Percentiles rank a stretch among this genome's conserved stretches.
These are phyloP conservation scores for Avahi laniger DNA, from an alignment of 2,797 vertebrate genomes.

Conservation along the genomic window DNA sequence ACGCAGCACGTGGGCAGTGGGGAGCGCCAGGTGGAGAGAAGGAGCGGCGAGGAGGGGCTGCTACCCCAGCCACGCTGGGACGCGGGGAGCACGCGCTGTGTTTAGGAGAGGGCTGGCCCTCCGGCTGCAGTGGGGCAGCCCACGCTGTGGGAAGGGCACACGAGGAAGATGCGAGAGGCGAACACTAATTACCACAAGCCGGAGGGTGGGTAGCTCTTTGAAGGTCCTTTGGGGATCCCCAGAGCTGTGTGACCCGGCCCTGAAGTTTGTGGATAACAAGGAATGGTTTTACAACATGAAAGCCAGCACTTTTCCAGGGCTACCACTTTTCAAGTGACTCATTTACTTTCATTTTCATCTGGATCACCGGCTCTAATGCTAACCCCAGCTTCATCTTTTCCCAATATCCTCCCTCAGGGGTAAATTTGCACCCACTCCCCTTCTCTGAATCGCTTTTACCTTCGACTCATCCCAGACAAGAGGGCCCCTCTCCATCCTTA, in stretches of 20 bases:
- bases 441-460: not conserved
- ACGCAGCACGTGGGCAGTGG: not conserved
- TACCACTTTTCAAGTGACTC: not conserved
- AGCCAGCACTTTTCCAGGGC: not conserved
- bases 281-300: not conserved
- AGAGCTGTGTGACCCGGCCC: not conserved
- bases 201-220: not conserved
- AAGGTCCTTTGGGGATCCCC: not conserved
- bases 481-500: not conserved
- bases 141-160: not conserved
- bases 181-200: not conserved
- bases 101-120: not conserved
- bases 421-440: not conserved
- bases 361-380: not conserved
- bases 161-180: not conserved
- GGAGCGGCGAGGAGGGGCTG: not conserved
- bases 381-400: not conserved
- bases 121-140: not conserved
- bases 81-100: not conserved
- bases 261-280: not conserved
- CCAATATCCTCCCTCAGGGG: not conserved
- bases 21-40: not conserved
- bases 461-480: not conserved
- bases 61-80: not conserved
- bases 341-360: not conserved